These are phyloP conservation scores for Colletes gigas DNA, from an alignment of 1,140 invertebrate genomes.

Conservation along the genomic window DNA sequence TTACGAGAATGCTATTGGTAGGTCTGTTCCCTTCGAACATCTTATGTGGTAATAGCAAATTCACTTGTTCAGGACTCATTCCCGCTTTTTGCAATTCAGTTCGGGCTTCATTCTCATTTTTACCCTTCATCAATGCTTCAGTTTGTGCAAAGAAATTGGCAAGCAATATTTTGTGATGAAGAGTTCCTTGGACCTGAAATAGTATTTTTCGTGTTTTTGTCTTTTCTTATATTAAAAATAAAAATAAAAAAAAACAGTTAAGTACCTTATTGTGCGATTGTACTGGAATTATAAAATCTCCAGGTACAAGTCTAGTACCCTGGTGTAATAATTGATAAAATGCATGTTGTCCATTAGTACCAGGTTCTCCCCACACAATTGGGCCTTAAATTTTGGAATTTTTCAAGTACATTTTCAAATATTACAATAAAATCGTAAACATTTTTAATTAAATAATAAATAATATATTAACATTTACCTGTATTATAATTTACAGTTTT, in stretches of 20 bases:
- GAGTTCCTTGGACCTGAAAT: conserved; percentile 75
- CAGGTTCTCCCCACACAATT: conserved; percentile 93
- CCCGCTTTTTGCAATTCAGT: conserved; percentile 89
- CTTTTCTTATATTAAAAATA: neutral
- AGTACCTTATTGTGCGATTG: conserved; percentile 95
- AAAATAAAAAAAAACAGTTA: neutral
- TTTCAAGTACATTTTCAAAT: conserved; percentile 1
- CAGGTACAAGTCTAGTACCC: conserved; percentile 94
- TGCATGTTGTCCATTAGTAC: conserved; percentile 99
- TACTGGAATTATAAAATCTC: conserved; percentile 97
- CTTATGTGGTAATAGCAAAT: conserved; percentile 96
- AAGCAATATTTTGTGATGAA: conserved; percentile 93
- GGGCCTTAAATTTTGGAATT: conserved; percentile 80
- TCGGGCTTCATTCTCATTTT: conserved; percentile 88
- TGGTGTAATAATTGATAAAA: conserved; percentile 99
- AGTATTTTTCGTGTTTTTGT: conserved; percentile 15
- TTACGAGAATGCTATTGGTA: conserved; percentile 98
- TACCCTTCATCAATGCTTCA: conserved; percentile 97
- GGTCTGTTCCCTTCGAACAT: conserved; percentile 98
- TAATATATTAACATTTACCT: conserved; percentile 79
- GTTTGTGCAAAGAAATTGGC: conserved; percentile 99
- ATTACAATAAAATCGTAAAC: conserved; percentile 17
- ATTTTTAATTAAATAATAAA: conserved; percentile 13
- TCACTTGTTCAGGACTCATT: conserved; percentile 86
- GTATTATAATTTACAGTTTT: conserved; percentile 90